Conservation (phyloP, 2,113 vertebrate genomes). For the Callorhinus ursinus region DNA sequence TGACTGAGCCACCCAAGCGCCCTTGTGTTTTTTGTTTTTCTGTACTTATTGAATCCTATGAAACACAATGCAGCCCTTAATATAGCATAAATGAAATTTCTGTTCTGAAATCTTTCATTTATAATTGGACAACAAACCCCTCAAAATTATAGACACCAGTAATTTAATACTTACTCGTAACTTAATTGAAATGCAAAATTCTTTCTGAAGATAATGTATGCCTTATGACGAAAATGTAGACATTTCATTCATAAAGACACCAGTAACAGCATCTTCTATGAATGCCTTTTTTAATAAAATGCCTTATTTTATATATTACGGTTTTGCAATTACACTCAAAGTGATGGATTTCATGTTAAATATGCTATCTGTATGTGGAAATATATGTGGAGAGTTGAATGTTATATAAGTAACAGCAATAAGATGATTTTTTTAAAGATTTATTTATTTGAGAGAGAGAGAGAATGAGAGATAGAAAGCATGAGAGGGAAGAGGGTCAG, state of each 20-base stretch:
- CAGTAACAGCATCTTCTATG: not conserved
- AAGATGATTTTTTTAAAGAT: not conserved
- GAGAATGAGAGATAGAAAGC: no score
- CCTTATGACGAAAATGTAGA: constrained; percentile 2
- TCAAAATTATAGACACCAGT: not conserved
- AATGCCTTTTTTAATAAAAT: not conserved
- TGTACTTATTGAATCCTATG: not conserved
- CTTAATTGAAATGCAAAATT: not conserved
- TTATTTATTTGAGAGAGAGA: no score
- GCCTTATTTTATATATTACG: not conserved
- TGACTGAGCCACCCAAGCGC: no score
- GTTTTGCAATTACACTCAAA: not conserved
- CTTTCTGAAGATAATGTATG: not conserved
- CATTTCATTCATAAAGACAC: not conserved
- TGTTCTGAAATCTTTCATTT: not conserved
- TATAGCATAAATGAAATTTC: not conserved
- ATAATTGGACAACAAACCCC: not conserved
- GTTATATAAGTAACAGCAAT: not conserved
- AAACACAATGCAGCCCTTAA: not conserved
- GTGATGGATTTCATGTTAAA: not conserved
- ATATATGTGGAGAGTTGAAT: not conserved
- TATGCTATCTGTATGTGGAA: not conserved
- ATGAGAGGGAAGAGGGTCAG: no score
- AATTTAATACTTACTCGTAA: not conserved
- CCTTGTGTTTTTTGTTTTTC: not conserved